A percentile compares a stretch with the other conserved stretches of the same genome.
Conservation (phyloP, 2,113 vertebrate species). For the Atractosteus spatula region DNA sequence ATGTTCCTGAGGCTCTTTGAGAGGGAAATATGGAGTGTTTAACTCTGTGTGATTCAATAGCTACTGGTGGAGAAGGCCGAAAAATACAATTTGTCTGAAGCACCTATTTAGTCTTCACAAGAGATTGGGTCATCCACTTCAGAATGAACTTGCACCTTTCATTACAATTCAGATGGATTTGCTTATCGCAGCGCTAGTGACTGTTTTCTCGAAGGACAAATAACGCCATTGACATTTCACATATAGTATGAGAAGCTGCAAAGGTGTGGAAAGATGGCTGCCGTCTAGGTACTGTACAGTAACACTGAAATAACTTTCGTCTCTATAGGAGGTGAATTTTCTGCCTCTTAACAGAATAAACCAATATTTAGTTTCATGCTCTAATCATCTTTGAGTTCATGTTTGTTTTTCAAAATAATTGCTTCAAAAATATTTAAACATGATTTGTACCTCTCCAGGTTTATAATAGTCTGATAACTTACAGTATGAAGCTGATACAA, state of each 20-base stretch:
- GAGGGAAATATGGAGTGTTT: constrained; percentile 14
- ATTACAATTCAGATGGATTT: constrained; percentile 16
- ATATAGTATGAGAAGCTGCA: not conserved
- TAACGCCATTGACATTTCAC: not conserved
- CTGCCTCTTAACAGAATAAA: no score
- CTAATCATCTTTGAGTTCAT: no score
- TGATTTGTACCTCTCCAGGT: no score
- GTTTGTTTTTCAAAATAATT: no score
- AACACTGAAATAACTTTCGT: no score
- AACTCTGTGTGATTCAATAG: constrained; percentile 29
- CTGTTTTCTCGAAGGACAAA: not conserved
- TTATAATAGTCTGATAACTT: no score
- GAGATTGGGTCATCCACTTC: constrained; percentile 11
- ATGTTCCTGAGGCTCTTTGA: not conserved
- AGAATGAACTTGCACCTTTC: not conserved
- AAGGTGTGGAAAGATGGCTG: no score
- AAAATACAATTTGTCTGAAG: constrained; percentile 30
- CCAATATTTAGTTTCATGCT: no score
- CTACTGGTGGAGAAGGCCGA: constrained; percentile 17
- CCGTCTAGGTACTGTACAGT: no score
- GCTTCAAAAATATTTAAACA: no score
- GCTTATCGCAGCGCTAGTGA: not conserved
- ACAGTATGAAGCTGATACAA: no score
- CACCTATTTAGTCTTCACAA: constrained; percentile 29
- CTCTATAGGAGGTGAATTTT: no score